Conservation (phyloP, 1,140 invertebrate genomes). For the Tetragonula clypearis region DNA sequence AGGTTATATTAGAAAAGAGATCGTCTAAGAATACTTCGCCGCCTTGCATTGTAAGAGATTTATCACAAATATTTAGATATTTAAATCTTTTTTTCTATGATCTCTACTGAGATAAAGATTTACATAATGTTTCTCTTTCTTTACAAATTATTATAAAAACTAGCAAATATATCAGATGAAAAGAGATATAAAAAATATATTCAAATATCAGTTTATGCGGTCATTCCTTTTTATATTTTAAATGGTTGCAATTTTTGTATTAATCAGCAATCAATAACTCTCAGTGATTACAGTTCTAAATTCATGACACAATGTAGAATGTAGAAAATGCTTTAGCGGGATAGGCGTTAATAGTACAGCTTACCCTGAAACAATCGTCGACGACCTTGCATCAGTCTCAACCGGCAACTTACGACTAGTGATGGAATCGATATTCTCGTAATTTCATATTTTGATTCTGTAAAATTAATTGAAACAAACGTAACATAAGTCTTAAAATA, state of each 20-base stretch:
- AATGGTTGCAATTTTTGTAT: not conserved
- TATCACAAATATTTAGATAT: constrained; percentile 1
- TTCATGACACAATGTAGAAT: not conserved
- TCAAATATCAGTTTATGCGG: not conserved
- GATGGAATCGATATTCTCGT: constrained; percentile 2
- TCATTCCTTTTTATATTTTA: not conserved
- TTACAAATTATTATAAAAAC: no score
- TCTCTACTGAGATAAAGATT: not conserved
- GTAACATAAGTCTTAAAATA: not conserved
- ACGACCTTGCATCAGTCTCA: constrained; percentile 53
- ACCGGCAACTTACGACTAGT: constrained; percentile 10
- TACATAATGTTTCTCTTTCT: not conserved
- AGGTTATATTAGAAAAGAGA: constrained; percentile 32
- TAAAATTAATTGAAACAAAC: not conserved
- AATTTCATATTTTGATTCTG: not conserved
- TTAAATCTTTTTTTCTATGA: not conserved
- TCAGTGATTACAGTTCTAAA: not conserved
- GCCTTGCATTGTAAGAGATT: not conserved
- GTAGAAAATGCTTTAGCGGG: not conserved
- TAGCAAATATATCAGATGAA: not conserved
- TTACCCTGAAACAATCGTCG: constrained; percentile 46
- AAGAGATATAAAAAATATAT: not conserved
- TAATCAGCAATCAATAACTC: not conserved
- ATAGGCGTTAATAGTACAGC: constrained; percentile 34
- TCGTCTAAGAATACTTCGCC: not conserved